Percentiles rank a stretch among this genome's conserved stretches.
phyloP scores from a whole-genome alignment of 2,113 vertebrate species.

The Philantomba maxwellii region DNA sequence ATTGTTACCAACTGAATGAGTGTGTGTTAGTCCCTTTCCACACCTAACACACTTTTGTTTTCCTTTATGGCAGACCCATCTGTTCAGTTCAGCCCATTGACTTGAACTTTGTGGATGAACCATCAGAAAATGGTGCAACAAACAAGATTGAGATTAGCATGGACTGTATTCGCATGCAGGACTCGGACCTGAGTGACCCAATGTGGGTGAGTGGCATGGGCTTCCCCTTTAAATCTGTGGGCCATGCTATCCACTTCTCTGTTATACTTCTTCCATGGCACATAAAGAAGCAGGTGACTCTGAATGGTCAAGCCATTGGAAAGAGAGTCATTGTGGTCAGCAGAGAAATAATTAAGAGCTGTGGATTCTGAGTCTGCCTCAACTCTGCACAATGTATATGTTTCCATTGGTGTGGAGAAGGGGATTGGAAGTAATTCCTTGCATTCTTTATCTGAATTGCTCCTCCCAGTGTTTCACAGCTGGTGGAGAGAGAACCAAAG shows the following conservation, averaged over 20 bases:
- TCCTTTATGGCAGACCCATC: constrained; percentile 75
- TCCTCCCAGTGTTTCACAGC: neutral
- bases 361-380: neutral
- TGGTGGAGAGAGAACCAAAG: neutral
- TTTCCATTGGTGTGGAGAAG: neutral
- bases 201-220: constrained; percentile 88
- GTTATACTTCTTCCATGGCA: neutral
- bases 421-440: neutral
- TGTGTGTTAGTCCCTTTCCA: neutral
- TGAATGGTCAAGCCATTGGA: neutral
- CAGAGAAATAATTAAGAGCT: neutral
- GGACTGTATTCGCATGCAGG: constrained; percentile 95
- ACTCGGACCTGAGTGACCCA: constrained; percentile 82
- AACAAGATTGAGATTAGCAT: constrained; percentile 99
- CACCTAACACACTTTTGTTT: neutral
- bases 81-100: constrained; percentile 93
- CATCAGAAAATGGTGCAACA: constrained; percentile 84
- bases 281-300: neutral
- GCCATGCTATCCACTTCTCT: neutral
- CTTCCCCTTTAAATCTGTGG: neutral
- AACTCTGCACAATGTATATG: neutral
- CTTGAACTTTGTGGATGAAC: constrained; percentile 89
- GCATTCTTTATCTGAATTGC: neutral
- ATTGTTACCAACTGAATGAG: neutral
- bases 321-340: neutral